Conservation (phyloP, 2,797 vertebrate genomes). For the Neosilurus mollespiculum region DNA sequence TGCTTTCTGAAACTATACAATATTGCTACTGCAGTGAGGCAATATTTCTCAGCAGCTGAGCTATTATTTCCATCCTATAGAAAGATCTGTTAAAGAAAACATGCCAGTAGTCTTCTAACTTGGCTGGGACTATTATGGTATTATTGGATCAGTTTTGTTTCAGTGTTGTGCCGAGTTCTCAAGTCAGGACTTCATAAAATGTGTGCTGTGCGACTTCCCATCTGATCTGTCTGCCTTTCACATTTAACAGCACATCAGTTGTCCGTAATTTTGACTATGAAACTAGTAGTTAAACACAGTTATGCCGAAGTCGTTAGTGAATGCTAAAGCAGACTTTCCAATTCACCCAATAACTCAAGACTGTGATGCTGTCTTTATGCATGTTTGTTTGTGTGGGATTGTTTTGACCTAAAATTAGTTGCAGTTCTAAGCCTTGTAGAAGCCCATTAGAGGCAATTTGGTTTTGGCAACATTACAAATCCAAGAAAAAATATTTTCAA, state of each 20-base stretch:
- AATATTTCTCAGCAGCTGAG: slow-evolving; percentile 5
- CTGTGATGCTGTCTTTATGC: not conserved
- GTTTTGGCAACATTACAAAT: no score
- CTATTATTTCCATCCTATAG: not conserved
- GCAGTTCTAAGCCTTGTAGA: not conserved
- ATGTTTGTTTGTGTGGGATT: no score
- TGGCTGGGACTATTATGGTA: not conserved
- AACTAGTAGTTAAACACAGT: not conserved
- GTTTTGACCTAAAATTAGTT: not conserved
- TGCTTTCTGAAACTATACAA: slow-evolving; percentile 1
- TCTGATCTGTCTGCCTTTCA: not conserved
- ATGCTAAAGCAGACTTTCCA: not conserved
- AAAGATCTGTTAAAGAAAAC: not conserved
- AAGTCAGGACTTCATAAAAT: not conserved
- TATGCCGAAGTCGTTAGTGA: not conserved
- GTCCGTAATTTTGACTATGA: not conserved
- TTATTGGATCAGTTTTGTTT: not conserved
- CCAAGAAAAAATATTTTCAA: not conserved
- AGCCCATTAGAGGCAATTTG: slow-evolving; percentile 1
- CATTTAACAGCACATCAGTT: no score
- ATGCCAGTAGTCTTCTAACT: not conserved
- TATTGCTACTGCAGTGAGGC: not conserved
- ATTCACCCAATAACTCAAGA: not conserved
- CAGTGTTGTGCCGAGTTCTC: not conserved
- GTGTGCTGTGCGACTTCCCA: not conserved